A percentile compares a stretch with the other conserved stretches of the same genome.
phyloP scores from a whole-genome alignment of 2,888 invertebrate genomes.

The Caenorhabditis sp. region DNA sequence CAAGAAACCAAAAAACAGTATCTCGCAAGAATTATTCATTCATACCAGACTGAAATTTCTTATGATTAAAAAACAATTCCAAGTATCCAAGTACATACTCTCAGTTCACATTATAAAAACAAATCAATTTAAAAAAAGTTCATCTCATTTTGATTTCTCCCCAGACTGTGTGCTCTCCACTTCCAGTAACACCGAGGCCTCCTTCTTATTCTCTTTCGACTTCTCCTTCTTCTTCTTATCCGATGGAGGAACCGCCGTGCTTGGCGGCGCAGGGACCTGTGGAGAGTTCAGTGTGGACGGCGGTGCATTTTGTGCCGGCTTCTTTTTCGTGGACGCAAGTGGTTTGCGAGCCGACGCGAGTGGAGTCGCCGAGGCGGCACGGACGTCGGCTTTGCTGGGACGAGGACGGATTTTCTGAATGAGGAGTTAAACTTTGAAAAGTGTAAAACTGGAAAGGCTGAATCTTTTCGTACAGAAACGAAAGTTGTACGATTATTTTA shows the following conservation, averaged over 20 bases:
- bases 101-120: too few species aligned
- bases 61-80: too few species aligned
- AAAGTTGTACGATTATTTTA: background rate
- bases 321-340: background rate
- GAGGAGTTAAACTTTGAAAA: background rate
- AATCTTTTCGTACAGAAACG: background rate
- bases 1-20: too few species aligned
- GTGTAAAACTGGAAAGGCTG: background rate
- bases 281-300: background rate
- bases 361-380: background rate
- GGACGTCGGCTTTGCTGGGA: conserved; percentile 11
- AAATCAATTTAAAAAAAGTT: too few species aligned
- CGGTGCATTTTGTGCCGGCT: background rate
- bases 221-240: conserved; percentile 4
- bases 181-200: conserved; percentile 1
- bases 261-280: background rate
- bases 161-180: conserved; percentile 21
- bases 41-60: too few species aligned
- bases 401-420: conserved; percentile 9
- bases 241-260: background rate
- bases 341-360: background rate
- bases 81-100: too few species aligned
- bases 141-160: background rate
- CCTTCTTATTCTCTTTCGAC: background rate
- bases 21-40: too few species aligned